Conservation (phyloP, 2,113 vertebrate genomes). For the Bubo scandiacus region DNA sequence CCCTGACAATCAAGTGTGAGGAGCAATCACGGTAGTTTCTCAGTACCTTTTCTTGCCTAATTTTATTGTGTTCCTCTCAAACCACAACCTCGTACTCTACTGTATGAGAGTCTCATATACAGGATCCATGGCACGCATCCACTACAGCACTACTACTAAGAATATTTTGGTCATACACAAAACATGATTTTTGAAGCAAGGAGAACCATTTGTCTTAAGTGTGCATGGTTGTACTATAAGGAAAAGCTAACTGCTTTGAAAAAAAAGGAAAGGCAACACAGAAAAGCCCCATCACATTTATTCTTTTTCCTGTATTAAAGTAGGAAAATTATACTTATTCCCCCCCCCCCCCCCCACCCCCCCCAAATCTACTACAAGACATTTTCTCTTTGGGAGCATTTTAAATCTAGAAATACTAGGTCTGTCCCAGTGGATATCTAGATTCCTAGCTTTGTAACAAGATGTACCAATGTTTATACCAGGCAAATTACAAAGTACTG, state of each 20-base stretch:
- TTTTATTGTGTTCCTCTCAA: not conserved
- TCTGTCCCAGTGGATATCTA: not conserved
- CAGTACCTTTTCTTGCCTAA: not conserved
- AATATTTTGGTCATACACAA: not conserved
- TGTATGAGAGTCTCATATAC: not conserved
- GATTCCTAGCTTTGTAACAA: not conserved
- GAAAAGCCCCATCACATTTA: not conserved
- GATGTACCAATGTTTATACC: not conserved
- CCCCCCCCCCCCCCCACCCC: not conserved
- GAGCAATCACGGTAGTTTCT: rapidly evolving
- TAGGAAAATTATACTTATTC: not conserved
- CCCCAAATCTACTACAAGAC: not conserved
- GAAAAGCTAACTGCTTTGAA: not conserved
- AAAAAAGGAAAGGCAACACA: not conserved
- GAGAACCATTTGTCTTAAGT: not conserved
- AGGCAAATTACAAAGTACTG: not conserved
- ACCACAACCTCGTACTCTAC: not conserved
- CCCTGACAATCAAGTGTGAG: not conserved
- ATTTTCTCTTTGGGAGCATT: not conserved
- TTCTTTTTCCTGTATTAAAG: not conserved
- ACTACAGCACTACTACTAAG: not conserved
- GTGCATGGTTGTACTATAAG: not conserved
- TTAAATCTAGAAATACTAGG: not conserved
- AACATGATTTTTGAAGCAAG: not conserved
- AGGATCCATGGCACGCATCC: not conserved